phyloP scores from a whole-genome alignment of 2,888 invertebrate genomes.

The Cataglyphis livida region DNA sequence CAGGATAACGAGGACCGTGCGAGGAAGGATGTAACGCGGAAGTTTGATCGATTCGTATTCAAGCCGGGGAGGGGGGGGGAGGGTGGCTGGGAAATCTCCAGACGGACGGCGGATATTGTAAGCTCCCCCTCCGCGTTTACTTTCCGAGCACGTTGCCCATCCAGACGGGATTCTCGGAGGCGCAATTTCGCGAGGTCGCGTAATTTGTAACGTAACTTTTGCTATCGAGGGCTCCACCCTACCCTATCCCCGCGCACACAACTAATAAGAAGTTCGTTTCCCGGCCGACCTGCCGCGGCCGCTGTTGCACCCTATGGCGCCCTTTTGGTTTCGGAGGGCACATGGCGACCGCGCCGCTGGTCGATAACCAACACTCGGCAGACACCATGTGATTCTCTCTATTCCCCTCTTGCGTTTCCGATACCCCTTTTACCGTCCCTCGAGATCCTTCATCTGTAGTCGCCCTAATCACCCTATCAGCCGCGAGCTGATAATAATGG shows the following conservation, averaged over 20 bases:
- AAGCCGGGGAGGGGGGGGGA: not conserved
- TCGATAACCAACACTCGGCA: slow-evolving; percentile 44
- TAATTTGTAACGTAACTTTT: slow-evolving; percentile 50
- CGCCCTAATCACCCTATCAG: not conserved
- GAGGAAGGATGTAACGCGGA: slow-evolving; percentile 18
- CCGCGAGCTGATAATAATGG: not conserved
- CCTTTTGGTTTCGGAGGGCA: slow-evolving; percentile 41
- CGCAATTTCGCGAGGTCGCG: slow-evolving; percentile 46
- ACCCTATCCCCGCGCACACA: not conserved
- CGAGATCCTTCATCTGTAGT: slow-evolving; percentile 4
- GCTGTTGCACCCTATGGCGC: not conserved
- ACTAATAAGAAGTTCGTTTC: slow-evolving; percentile 49
- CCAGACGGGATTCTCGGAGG: slow-evolving; percentile 29
- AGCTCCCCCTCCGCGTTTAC: slow-evolving; percentile 29
- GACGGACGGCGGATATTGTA: slow-evolving; percentile 18
- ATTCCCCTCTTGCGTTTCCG: slow-evolving; percentile 23
- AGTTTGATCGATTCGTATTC: slow-evolving; percentile 51
- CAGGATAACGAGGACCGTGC: slow-evolving; percentile 3
- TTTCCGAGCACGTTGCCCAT: slow-evolving; percentile 37
- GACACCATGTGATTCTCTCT: slow-evolving; percentile 48
- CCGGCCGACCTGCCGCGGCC: slow-evolving; percentile 13
- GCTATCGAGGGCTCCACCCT: not conserved
- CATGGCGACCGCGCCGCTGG: slow-evolving; percentile 30
- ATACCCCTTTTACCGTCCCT: slow-evolving; percentile 29
- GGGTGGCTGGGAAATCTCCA: slow-evolving; percentile 3